Evolutionary conservation across 2,888 invertebrate species (phyloP).

Genomic region (Eumerus sabulonum): DNA sequence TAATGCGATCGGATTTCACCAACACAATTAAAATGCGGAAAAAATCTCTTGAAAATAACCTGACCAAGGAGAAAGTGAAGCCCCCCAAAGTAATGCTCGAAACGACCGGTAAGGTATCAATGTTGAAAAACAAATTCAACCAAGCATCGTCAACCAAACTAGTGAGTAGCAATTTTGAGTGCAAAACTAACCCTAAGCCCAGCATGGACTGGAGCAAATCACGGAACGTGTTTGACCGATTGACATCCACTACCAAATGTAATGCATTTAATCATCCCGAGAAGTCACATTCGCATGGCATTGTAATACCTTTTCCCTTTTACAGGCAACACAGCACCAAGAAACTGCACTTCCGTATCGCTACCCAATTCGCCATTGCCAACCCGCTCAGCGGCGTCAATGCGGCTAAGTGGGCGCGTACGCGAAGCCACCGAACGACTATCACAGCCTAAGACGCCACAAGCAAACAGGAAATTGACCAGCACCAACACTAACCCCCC

Average conservation of each 20-base stretch:
- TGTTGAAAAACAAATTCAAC: slow-evolving; percentile 76
- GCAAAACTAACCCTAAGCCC: slow-evolving; percentile 62
- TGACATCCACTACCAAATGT: slow-evolving; percentile 73
- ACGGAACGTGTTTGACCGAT: slow-evolving; percentile 71
- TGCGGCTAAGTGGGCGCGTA: slow-evolving; percentile 79
- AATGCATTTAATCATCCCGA: neutral
- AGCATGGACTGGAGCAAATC: slow-evolving; percentile 70
- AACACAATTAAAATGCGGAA: slow-evolving; percentile 79
- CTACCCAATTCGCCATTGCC: slow-evolving; percentile 77
- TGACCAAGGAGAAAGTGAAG: slow-evolving; percentile 75
- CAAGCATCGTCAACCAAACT: slow-evolving; percentile 48
- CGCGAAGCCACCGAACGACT: slow-evolving; percentile 79
- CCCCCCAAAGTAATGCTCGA: slow-evolving; percentile 73
- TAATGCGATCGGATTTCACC: slow-evolving; percentile 78
- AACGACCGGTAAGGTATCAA: slow-evolving; percentile 76
- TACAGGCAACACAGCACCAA: slow-evolving; percentile 69
- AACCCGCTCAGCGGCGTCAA: slow-evolving; percentile 73
- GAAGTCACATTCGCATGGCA: slow-evolving; percentile 16
- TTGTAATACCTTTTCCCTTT: slow-evolving; percentile 19
- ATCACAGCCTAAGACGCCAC: slow-evolving; percentile 75
- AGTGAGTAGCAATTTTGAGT: slow-evolving; percentile 64
- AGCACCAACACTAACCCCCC: slow-evolving; percentile 14
- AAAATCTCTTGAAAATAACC: slow-evolving; percentile 77
- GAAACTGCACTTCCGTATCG: slow-evolving; percentile 73
- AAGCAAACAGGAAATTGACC: slow-evolving; percentile 58